Base-by-base conservation (phyloP, 2,888 invertebrate genomes). In the Ellobium chinense region DNA sequence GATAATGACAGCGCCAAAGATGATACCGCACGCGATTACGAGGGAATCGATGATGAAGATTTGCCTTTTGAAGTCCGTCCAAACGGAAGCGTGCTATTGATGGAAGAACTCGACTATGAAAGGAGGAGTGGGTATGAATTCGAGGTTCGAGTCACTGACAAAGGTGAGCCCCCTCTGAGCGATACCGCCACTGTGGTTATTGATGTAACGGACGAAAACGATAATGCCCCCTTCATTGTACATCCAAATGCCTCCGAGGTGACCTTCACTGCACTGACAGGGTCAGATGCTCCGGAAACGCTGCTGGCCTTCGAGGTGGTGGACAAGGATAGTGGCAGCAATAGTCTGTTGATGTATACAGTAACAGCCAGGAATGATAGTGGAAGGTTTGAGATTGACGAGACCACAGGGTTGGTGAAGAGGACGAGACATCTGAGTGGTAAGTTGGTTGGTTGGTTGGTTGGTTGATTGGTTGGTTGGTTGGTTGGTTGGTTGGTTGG, bases 111-210 rank as follows among this genome's bases (percentile, higher is more conserved):
- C 54, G 89, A 91, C 82, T 84, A 88, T 39, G 91, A 91, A 78
- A 60, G 66, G 21, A 75, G 85, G 9, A 82, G 70, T n/a, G 82
- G 83, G 5, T 89, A 88, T 79, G 83, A 84, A 37, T 90, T 91
- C 76, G 82, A 82, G 7, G 87, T 91, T 9, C 80, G 87, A 2
- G 91, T 89, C 18, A 86, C 83, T 7, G 91, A 91, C 83, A 86
- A 87, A 46, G 91, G 91, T 0, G 81, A 82, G 9, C 90, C 90
- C 0, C 76, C 87, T 5, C 79, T 85, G 60, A 84, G 85, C 65
- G 82, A 83, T 56, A 83, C 85, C 14, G 83, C 87, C 0, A 74
- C 80, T 9, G 85, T 89, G 18, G 70, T 78, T 9, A 76, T 89
- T 31, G 79, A 83, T 4, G 82, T 89, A 7, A 36, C 78, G 29